These are phyloP conservation scores for Cyclina sinensis DNA, from an alignment of 1,140 invertebrate species.

Conservation along the genomic window DNA sequence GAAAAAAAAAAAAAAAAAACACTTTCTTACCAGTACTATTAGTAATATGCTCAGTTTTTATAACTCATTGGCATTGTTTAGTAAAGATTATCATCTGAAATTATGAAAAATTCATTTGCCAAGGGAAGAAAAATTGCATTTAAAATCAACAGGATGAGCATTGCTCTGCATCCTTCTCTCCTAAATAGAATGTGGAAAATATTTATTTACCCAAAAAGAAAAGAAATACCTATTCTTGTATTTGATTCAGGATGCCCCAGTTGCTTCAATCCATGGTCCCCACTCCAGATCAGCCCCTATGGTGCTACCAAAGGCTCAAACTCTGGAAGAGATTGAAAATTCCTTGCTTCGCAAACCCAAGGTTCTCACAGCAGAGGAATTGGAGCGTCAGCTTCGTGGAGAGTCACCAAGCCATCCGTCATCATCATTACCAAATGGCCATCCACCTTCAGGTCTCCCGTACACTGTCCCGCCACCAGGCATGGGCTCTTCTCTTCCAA, in stretches of 20 bases:
- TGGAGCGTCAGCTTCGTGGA: conserved; percentile 83
- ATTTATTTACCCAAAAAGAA: too few relatives aligned
- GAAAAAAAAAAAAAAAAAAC: too few relatives aligned
- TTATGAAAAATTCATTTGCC: too few relatives aligned
- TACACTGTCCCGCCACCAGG: conserved; percentile 55
- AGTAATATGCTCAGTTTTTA: too few relatives aligned
- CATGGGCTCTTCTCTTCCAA: conserved; percentile 15
- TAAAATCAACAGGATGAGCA: too few relatives aligned
- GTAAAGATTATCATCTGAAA: too few relatives aligned
- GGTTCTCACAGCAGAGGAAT: conserved; percentile 84
- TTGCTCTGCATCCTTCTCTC: too few relatives aligned
- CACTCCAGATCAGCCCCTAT: conserved; percentile 66
- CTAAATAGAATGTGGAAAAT: too few relatives aligned
- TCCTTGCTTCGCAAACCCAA: conserved; percentile 75
- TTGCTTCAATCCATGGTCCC: conserved; percentile 58
- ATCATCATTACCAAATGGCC: conserved; percentile 30
- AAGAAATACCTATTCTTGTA: too few relatives aligned
- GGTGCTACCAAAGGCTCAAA: conserved; percentile 75
- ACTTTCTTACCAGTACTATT: too few relatives aligned
- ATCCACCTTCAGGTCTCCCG: conserved; percentile 19
- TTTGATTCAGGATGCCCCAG: conserved; percentile 43
- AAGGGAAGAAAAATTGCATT: too few relatives aligned
- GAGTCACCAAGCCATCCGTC: conserved; percentile 62
- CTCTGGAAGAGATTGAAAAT: conserved; percentile 82
- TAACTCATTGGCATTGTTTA: too few relatives aligned